These are phyloP conservation scores for Reticulitermes speratus DNA, from an alignment of 1,140 invertebrate genomes.

Conservation along the genomic window DNA sequence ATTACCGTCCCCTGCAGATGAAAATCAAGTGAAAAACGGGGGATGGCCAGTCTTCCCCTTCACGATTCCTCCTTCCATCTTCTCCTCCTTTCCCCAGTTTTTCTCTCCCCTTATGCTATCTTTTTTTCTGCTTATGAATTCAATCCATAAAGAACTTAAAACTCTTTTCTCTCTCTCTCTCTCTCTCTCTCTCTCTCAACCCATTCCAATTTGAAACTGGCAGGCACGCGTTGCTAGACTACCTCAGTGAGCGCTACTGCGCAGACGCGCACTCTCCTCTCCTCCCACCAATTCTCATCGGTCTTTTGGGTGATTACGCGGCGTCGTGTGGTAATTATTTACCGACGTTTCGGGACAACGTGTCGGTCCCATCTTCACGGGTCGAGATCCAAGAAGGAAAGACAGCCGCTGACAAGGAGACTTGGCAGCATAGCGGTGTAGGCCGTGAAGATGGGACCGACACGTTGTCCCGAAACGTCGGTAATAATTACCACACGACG, in stretches of 20 bases:
- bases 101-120: constrained; percentile 18
- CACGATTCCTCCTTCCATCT: constrained; percentile 22
- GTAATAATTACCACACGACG: no score
- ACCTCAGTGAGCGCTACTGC: background rate
- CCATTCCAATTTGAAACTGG: constrained; percentile 25
- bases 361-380: no score
- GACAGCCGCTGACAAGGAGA: no score
- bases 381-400: no score
- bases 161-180: background rate
- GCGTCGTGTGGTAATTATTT: no score
- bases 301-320: no score
- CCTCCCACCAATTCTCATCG: background rate
- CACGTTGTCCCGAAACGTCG: no score
- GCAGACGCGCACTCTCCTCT: constrained; percentile 18
- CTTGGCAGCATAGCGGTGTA: no score
- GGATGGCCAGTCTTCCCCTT: constrained; percentile 20
- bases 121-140: constrained; percentile 21
- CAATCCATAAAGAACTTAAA: constrained; percentile 25
- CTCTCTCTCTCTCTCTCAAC: constrained; percentile 24
- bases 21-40: constrained; percentile 29
- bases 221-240: background rate
- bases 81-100: constrained; percentile 17
- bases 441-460: no score
- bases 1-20: constrained; percentile 3
- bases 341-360: no score